Evolutionary conservation across 2,888 invertebrate genomes (phyloP), one percentile per base, ranked within the genome.

Genomic region (Polymixis flavicincta): DNA sequence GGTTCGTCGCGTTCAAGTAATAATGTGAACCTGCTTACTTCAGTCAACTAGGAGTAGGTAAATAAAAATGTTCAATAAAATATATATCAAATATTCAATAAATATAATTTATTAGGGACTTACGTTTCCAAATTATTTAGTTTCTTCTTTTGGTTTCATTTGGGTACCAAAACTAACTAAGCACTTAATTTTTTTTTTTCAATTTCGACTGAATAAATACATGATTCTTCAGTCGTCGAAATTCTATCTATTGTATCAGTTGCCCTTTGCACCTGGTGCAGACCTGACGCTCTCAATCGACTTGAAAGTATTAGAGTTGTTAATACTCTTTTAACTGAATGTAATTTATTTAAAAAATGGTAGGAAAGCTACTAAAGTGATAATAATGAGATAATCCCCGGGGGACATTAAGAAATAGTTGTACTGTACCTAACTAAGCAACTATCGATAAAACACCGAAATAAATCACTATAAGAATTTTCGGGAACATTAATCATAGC

Each of bases 401-500:
- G 4, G 32, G 32, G 32, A 32, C 37, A 2, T 37, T 37, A 37
- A 37, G 37, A 37, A 37, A 37, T 37, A 37, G 37, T 6, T 37
- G 37, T 37, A 37, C 37, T 37, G 7, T 25, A 37, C 14, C 5
- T 17, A 17, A 37, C 22, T 37, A 11, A 19, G 19, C 7, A 7
- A 37, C 7, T n/a, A 14, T 25, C 9, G 5, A 64, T 25, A 76
- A 37, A 69, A n/a, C 17, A 11, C 5, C 17, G 11, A 42, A 71
- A 63, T 71, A 79, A 52, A 79, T 80, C 25, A 45, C 37, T 50
- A 3, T 7, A 55, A 50, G 14, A 57, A 55, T 50, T n/a, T 57
- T 54, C 70, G 14, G 14, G 2, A 37, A 67, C 67, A 83, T 80
- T 59, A 78, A 83, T 83, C 71, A 78, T 68, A 66, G 3, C 4